A percentile compares a stretch with the other conserved stretches of the same genome.
These are phyloP conservation scores for Austrolebias charrua DNA, from an alignment of 2,797 vertebrate species.

Conservation along the genomic window DNA sequence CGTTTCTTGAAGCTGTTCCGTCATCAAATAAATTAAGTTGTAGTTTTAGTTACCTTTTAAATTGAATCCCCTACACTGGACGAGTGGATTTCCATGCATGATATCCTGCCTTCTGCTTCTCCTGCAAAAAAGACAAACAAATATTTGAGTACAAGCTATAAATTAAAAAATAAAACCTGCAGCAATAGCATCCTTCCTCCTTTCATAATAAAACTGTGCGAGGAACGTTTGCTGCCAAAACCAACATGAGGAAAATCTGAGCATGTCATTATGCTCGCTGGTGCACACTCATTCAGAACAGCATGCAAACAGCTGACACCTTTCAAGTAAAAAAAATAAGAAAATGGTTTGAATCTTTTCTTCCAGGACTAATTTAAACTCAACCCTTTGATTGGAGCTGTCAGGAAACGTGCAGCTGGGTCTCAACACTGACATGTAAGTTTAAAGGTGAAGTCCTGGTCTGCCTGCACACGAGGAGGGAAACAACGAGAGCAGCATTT, in stretches of 20 bases:
- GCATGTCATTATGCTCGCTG: conserved; percentile 35
- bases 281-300: conserved; percentile 39
- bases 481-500: conserved; percentile 32
- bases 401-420: conserved; percentile 31
- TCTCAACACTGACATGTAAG: conserved; percentile 8
- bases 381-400: conserved; percentile 48
- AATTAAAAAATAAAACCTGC: conserved; percentile 20
- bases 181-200: conserved; percentile 10
- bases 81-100: conserved; percentile 95
- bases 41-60: conserved; percentile 87
- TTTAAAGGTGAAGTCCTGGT: conserved; percentile 37
- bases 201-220: conserved; percentile 20
- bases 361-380: conserved; percentile 50
- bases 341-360: conserved; percentile 22
- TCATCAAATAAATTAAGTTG: neutral
- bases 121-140: conserved; percentile 66
- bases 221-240: conserved; percentile 27
- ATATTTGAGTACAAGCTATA: neutral
- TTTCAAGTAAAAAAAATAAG: conserved; percentile 46
- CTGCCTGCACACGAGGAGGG: conserved; percentile 32
- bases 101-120: conserved; percentile 96
- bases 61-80: conserved; percentile 97
- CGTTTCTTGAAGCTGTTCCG: too few species aligned
- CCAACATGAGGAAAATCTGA: conserved; percentile 48
- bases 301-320: conserved; percentile 55